Evolutionary conservation across 1,140 invertebrate species (phyloP), one percentile per base, ranked within the genome.

Genomic region (Neoseiulus cucumeris): DNA sequence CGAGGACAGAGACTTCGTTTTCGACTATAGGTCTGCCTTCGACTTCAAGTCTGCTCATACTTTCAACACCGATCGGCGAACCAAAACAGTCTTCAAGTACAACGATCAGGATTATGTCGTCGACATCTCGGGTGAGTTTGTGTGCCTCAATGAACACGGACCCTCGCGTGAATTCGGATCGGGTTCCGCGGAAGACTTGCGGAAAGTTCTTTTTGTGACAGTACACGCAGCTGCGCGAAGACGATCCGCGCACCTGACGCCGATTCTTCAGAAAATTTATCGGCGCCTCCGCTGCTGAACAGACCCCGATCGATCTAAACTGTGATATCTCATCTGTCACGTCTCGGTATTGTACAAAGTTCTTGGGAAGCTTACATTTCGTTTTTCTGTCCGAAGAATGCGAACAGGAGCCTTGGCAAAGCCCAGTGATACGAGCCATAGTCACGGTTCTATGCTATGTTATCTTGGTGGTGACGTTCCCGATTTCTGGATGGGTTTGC

Each of bases 381-480:
- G 33, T 39, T 39, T 6, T 39, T 39, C 9, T 39, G 4, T 25
- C 51, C n/a, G n/a, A n/a, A 59, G 51, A 59, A 25, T 59, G 51
- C 22, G 51, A 59, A 9, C 51, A 59, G 22, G 51, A 59, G 22
- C 51, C 51, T 14, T 59, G 51, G 51, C 51, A 59, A 20, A 59
- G 51, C 51, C 14, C 51, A 2, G 51, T 59, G 14, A 2, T 59
- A 4, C 51, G 51, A 17, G 51, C 51, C 25, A 59, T 59, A 17
- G 51, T 59, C 51, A 59, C 51, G 14, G 51, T 59, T 20, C 51
- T 59, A 20, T 59, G 51, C 51, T 59, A 59, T 33, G 51, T 59
- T 14, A 20, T 59, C 14, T 20, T 59, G 4, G 51, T 59, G 14
- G 51, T 33, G 14, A 59, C 51, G 51, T 59, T 59, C 22, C 51